phyloP scores from a whole-genome alignment of 2,888 invertebrate species.

The Apantesis nais region DNA sequence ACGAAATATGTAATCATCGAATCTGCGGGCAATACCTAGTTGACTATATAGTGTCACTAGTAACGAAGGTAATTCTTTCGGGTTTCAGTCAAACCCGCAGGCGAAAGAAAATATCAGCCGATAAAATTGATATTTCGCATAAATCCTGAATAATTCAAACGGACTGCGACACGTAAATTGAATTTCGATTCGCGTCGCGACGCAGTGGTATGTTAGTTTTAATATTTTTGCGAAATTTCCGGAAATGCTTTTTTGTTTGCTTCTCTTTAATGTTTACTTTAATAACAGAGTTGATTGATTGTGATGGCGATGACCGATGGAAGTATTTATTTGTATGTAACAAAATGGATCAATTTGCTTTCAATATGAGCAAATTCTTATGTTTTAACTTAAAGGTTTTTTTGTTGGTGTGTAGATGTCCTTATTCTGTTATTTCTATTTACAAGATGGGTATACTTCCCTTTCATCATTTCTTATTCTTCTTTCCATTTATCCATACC shows the following conservation, averaged over 20 bases:
- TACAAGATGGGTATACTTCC: too few species aligned
- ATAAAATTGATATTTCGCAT: constrained; percentile 19
- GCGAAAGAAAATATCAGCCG: constrained; percentile 7
- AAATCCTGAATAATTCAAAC: constrained; percentile 39
- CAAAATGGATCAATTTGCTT: not conserved
- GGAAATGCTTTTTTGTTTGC: constrained; percentile 40
- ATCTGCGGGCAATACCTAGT: too few species aligned
- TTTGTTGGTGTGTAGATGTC: too few species aligned
- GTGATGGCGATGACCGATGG: constrained; percentile 2
- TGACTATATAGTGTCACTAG: not conserved
- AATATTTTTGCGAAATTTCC: constrained; percentile 40
- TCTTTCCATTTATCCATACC: too few species aligned
- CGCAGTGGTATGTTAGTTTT: constrained; percentile 37
- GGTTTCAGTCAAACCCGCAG: not conserved
- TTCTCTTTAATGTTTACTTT: constrained; percentile 35
- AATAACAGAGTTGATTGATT: constrained; percentile 45
- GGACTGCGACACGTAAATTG: constrained; percentile 38
- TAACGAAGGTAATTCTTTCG: not conserved
- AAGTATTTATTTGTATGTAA: constrained; percentile 29
- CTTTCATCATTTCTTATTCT: too few species aligned
- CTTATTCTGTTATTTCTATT: too few species aligned
- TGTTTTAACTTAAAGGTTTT: not conserved
- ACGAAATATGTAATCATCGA: too few species aligned
- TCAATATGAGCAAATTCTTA: not conserved
- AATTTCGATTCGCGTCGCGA: constrained; percentile 24